phyloP scores from a whole-genome alignment of 2,888 invertebrate species.

The Pogonocherus hispidulus region DNA sequence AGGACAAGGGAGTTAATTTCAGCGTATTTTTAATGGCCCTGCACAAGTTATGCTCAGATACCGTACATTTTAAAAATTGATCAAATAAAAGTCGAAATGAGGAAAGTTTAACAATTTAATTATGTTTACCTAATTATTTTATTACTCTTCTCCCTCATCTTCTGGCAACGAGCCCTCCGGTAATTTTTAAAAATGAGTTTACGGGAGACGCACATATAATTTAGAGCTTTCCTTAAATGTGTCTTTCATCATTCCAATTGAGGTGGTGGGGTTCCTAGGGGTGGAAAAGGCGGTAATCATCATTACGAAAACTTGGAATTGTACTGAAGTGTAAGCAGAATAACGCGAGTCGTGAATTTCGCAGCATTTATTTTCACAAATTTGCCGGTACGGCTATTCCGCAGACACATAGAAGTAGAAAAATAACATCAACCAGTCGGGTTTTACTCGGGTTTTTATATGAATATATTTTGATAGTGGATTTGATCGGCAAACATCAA shows the following conservation, averaged over 20 bases:
- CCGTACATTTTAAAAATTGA: slow-evolving; percentile 4
- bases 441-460: too few relatives aligned
- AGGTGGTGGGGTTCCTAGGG: background rate
- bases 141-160: slow-evolving; percentile 21
- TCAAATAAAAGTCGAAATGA: slow-evolving; percentile 25
- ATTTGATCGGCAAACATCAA: too few relatives aligned
- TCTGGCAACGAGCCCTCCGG: background rate
- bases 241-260: background rate
- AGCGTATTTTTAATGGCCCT: slow-evolving; percentile 5
- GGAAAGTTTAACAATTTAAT: slow-evolving; percentile 30
- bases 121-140: slow-evolving; percentile 31
- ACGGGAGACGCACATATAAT: background rate
- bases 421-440: too few relatives aligned
- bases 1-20: slow-evolving; percentile 5
- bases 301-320: background rate
- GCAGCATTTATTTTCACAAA: too few relatives aligned
- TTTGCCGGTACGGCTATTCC: too few relatives aligned
- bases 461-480: too few relatives aligned
- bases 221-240: slow-evolving; percentile 3
- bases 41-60: background rate
- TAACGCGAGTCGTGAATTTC: too few relatives aligned
- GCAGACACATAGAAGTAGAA: too few relatives aligned
- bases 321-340: background rate
- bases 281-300: background rate
- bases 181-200: background rate